A percentile compares a stretch with the other conserved stretches of the same genome.
These are phyloP conservation scores for Dinocampus coccinellae DNA, from an alignment of 2,888 invertebrate species.

Conservation along the genomic window DNA sequence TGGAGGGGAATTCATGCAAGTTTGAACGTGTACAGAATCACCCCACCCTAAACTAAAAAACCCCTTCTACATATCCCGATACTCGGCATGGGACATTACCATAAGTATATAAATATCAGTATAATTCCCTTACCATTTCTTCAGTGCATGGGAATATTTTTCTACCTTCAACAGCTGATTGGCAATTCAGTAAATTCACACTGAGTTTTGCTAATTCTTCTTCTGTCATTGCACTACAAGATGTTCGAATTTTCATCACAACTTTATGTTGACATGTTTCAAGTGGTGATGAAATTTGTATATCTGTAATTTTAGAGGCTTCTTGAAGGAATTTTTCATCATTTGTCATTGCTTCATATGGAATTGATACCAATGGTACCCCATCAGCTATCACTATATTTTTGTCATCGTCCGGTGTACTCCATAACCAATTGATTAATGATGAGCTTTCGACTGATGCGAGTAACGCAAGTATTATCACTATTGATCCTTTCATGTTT, in stretches of 20 bases:
- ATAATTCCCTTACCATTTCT: slow-evolving; percentile 71
- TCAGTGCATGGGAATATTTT: slow-evolving; percentile 74
- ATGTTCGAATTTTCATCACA: slow-evolving; percentile 73
- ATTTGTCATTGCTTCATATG: slow-evolving; percentile 64
- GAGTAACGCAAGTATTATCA: not conserved
- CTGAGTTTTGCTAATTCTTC: slow-evolving; percentile 78
- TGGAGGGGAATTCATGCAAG: slow-evolving; percentile 49
- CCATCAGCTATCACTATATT: slow-evolving; percentile 54
- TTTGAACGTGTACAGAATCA: slow-evolving; percentile 54
- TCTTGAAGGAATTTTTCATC: slow-evolving; percentile 77
- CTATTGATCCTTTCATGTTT: slow-evolving; percentile 8
- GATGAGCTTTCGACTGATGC: slow-evolving; percentile 45
- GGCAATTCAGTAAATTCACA: slow-evolving; percentile 78
- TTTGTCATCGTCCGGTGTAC: slow-evolving; percentile 46
- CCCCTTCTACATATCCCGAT: slow-evolving; percentile 10
- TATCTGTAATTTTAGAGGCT: slow-evolving; percentile 73
- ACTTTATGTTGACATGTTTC: slow-evolving; percentile 79
- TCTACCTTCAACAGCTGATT: slow-evolving; percentile 75
- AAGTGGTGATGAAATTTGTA: slow-evolving; percentile 72
- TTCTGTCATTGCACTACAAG: slow-evolving; percentile 75
- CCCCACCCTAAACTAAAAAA: slow-evolving; percentile 40
- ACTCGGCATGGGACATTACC: not conserved
- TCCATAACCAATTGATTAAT: slow-evolving; percentile 64
- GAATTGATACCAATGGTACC: slow-evolving; percentile 60
- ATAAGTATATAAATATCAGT: not conserved